A percentile compares a stretch with the other conserved stretches of the same genome.
phyloP scores from a whole-genome alignment of 2,888 invertebrate species.

The Pyrgus malvae region DNA sequence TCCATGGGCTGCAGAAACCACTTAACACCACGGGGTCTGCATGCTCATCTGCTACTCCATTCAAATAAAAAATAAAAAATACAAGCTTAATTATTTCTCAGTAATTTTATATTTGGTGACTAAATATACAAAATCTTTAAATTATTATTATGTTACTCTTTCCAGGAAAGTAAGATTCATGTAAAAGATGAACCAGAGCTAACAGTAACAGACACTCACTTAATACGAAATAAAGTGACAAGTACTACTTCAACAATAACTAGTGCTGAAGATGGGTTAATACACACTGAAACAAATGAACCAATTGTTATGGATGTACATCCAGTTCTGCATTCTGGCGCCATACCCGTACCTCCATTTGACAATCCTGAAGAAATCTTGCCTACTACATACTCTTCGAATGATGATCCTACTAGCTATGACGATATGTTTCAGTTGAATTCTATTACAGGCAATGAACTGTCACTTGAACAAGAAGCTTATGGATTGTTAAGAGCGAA shows the following conservation, averaged over 20 bases:
- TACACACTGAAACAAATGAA: slow-evolving; percentile 62
- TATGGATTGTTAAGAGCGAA: slow-evolving; percentile 59
- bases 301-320: slow-evolving; percentile 68
- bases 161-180: slow-evolving; percentile 43
- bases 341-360: slow-evolving; percentile 41
- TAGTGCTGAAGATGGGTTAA: slow-evolving; percentile 54
- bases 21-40: too few relatives aligned
- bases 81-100: too few relatives aligned
- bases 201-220: slow-evolving; percentile 62
- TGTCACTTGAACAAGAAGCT: slow-evolving; percentile 69
- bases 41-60: too few relatives aligned
- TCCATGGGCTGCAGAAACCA: too few relatives aligned
- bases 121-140: too few relatives aligned
- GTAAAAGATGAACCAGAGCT: slow-evolving; percentile 61
- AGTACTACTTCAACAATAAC: slow-evolving; percentile 65
- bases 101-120: too few relatives aligned
- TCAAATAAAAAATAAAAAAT: too few relatives aligned
- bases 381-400: slow-evolving; percentile 39
- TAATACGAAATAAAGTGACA: slow-evolving; percentile 67
- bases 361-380: slow-evolving; percentile 65
- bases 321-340: slow-evolving; percentile 44
- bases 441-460: slow-evolving; percentile 68
- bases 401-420: slow-evolving; percentile 42
- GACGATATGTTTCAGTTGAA: slow-evolving; percentile 64
- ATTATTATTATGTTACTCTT: too few relatives aligned